A percentile compares a stretch with the other conserved stretches of the same genome.
phyloP scores from a whole-genome alignment of 2,888 invertebrate genomes.

The Plemyria rubiginata region DNA sequence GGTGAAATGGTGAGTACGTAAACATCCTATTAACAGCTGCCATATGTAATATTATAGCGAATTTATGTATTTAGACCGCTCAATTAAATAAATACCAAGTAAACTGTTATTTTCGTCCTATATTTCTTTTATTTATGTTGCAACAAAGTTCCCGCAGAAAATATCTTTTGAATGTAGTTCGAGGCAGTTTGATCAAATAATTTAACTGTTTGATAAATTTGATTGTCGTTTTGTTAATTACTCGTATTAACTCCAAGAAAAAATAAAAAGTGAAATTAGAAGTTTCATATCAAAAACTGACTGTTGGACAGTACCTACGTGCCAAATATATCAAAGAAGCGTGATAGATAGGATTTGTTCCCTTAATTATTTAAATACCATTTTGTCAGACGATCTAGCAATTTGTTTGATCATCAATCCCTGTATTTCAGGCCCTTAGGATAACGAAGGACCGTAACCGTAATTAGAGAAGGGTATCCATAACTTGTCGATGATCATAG shows the following conservation, averaged over 20 bases:
- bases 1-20: not conserved
- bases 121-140: not conserved
- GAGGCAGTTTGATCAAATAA: too few species aligned
- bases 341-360: too few species aligned
- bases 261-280: not conserved
- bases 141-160: not conserved
- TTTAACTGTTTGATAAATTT: too few species aligned
- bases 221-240: too few species aligned
- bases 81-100: constrained; percentile 4
- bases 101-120: too few species aligned
- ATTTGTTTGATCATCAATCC: constrained; percentile 16
- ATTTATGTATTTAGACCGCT: constrained; percentile 1
- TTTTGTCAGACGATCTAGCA: constrained; percentile 7
- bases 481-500: constrained; percentile 5
- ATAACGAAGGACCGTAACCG: constrained; percentile 28
- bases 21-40: not conserved
- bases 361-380: constrained; percentile 10
- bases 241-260: too few species aligned
- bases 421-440: constrained; percentile 4
- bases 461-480: constrained; percentile 28
- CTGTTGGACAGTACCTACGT: too few species aligned
- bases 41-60: not conserved
- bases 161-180: too few species aligned
- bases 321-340: too few species aligned
- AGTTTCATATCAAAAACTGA: too few species aligned